Evolutionary conservation across 2,797 vertebrate species (phyloP), one percentile per base, ranked within the genome.

Genomic region (Macrochelys suwanniensis): DNA sequence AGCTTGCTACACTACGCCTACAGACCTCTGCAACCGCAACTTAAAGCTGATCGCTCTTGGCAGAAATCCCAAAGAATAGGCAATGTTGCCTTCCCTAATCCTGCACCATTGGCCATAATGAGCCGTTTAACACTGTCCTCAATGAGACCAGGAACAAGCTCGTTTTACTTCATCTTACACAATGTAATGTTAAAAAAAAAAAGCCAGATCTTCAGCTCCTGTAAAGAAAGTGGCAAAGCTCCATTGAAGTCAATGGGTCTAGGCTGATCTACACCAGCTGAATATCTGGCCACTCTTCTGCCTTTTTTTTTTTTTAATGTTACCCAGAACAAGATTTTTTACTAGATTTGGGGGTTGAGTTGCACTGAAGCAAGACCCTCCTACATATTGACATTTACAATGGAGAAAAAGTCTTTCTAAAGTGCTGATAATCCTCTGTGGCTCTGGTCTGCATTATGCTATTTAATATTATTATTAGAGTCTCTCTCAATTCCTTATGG

Each of bases 381-480:
- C 83, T 88, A 17, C 57, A 92, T 61, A 74, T 16, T 79, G 51
- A 93, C 56, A 49, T 89, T 84, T 89, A 95, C 80, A 92, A 57
- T 82, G 3, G 77, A 85, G 71, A 59, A 56, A 15, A 78, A 89
- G 88, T 90, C 77, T 92, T 42, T 80, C 11, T 84, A 90, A 80
- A 82, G 25, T 53, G 3, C 78, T 76, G 92, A 84, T 59, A 25
- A 87, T 42, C 53, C n/a, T 84, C 59, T 88, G 11, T 88, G 81
- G 21, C 15, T 92, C 54, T 93, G 77, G 59, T 68, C 83, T 93
- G 11, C 28, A 76, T 51, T 88, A 86, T 85, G 33, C 47, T 84
- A 47, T 45, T 80, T 92, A 94, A 57, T 85, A 37, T 71, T 92
- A 86, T 90, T 89, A 31, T 89, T 92, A 88, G 23, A 78, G 54